Conservation (phyloP, 1,140 invertebrate species). For the Drosophila ercepeae region DNA sequence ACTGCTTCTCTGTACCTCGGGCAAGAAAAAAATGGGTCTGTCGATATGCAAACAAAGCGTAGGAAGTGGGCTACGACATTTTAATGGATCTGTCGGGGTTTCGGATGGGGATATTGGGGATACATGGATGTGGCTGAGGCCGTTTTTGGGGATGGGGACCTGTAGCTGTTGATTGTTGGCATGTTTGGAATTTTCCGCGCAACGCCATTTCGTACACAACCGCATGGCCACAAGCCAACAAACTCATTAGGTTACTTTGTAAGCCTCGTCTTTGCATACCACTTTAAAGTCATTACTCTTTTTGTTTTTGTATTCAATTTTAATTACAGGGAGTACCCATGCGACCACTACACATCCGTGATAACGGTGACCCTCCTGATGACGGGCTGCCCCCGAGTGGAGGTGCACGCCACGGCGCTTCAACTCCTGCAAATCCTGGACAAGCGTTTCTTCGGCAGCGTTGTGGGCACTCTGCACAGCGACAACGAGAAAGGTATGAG, state of each 20-base stretch:
- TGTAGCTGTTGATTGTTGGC: conserved; percentile 30
- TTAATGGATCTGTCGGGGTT: conserved; percentile 31
- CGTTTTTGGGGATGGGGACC: conserved; percentile 1
- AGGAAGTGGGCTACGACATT: conserved; percentile 27
- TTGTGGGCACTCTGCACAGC: conserved; percentile 88
- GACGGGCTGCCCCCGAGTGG: conserved; percentile 95
- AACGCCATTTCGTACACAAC: neutral
- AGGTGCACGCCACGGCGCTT: conserved; percentile 95
- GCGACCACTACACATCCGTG: conserved; percentile 98
- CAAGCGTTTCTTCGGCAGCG: conserved; percentile 95
- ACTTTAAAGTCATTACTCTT: conserved; percentile 2
- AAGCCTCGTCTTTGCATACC: neutral
- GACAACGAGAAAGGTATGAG: conserved; percentile 88
- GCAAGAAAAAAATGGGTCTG: conserved; percentile 3
- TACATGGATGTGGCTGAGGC: neutral
- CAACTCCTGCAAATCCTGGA: conserved; percentile 97
- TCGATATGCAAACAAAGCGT: conserved; percentile 21
- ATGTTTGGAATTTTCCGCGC: neutral
- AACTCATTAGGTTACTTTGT: conserved; percentile 43
- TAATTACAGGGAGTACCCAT: conserved; percentile 95
- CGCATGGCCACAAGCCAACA: conserved; percentile 28
- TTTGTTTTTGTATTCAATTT: conserved; percentile 18
- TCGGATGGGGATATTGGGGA: neutral
- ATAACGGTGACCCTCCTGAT: conserved; percentile 98
- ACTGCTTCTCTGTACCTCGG: conserved; percentile 2